These are phyloP conservation scores for Zoanthus gigantus DNA, from an alignment of 92 coral and sea anemone species.

Conservation along the genomic window DNA sequence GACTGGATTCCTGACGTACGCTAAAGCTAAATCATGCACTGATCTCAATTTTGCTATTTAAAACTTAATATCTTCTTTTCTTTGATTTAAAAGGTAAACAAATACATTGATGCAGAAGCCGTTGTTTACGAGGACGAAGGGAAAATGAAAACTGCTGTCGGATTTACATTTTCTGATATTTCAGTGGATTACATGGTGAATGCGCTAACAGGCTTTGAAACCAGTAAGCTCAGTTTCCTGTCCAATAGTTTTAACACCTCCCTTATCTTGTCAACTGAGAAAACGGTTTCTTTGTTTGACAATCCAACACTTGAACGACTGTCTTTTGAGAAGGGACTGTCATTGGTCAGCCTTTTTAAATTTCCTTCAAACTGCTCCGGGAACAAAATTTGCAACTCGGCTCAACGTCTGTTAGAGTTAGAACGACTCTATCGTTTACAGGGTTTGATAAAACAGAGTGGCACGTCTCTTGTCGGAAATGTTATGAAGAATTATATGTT, in stretches of 20 bases:
- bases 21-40: background rate
- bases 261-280: slow-evolving; percentile 80
- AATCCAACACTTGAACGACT: slow-evolving; percentile 83
- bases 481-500: slow-evolving; percentile 81
- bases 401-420: slow-evolving; percentile 83
- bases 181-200: slow-evolving; percentile 87
- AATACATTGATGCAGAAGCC: slow-evolving; percentile 91
- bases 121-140: slow-evolving; percentile 89
- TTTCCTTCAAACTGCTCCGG: slow-evolving; percentile 89
- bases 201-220: slow-evolving; percentile 89
- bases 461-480: slow-evolving; percentile 76
- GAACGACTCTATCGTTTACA: slow-evolving; percentile 93
- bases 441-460: slow-evolving; percentile 83
- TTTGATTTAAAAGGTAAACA: slow-evolving; percentile 58
- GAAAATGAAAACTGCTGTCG: slow-evolving; percentile 80
- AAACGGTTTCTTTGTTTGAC: slow-evolving; percentile 85
- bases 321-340: slow-evolving; percentile 88
- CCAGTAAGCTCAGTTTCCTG: slow-evolving; percentile 69
- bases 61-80: background rate
- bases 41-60: background rate
- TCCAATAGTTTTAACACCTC: slow-evolving; percentile 88
- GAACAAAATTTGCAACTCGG: slow-evolving; percentile 77
- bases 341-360: slow-evolving; percentile 84
- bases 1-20: background rate
- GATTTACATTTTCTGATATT: slow-evolving; percentile 85